These are phyloP conservation scores for Periophthalmodon schlosseri DNA, from an alignment of 2,113 vertebrate species.

Conservation along the genomic window DNA sequence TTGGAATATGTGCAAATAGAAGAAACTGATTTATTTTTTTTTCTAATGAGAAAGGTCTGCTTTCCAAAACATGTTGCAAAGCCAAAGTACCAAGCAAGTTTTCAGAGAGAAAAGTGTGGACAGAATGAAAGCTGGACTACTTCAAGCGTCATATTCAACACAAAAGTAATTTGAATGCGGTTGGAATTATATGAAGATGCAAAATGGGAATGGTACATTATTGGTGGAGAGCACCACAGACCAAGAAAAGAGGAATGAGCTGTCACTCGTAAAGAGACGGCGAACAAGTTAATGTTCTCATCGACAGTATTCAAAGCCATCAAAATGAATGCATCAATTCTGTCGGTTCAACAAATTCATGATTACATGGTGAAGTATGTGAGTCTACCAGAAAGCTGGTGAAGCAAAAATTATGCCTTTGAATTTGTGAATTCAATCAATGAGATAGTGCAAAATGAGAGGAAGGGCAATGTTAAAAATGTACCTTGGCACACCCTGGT, in stretches of 20 bases:
- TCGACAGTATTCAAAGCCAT: background rate
- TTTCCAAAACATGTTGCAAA: background rate
- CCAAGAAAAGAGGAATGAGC: background rate
- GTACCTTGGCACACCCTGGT: too few species aligned
- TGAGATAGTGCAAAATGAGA: too few species aligned
- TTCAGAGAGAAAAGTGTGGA: background rate
- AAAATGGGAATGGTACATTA: background rate
- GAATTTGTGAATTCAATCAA: too few species aligned
- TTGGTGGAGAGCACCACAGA: conserved; percentile 12
- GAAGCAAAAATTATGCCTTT: too few species aligned
- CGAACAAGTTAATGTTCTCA: conserved; percentile 19
- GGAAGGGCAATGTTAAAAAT: too few species aligned
- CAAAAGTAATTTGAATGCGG: too few species aligned
- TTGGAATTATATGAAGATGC: too few species aligned
- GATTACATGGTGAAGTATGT: conserved; percentile 19
- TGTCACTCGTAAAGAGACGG: conserved; percentile 14
- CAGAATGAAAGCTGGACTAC: background rate
- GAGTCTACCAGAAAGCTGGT: conserved; percentile 16
- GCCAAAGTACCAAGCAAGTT: background rate
- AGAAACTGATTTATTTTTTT: background rate
- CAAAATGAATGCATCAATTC: background rate
- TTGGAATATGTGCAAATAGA: background rate
- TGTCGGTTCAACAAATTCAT: conserved; percentile 5
- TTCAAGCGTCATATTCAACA: too few species aligned
- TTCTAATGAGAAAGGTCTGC: background rate